Percentiles rank a stretch among this genome's conserved stretches.
Evolutionary conservation across 1,140 invertebrate species (phyloP).

Genomic region (Drosophila busckii): DNA sequence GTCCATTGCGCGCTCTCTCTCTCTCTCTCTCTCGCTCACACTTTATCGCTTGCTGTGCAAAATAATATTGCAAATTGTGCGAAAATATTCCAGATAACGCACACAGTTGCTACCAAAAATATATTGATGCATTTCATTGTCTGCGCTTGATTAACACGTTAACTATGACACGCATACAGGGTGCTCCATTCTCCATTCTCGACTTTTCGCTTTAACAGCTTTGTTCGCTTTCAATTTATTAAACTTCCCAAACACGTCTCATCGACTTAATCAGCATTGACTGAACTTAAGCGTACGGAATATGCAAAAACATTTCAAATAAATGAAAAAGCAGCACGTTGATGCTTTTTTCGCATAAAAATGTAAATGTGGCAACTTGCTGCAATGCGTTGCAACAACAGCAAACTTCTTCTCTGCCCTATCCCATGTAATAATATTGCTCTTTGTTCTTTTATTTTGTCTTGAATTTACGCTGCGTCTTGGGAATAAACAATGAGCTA

Average conservation of each 20-base stretch:
- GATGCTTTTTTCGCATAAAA: conserved; percentile 39
- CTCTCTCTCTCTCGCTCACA: conserved; percentile 1
- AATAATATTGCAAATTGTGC: conserved; percentile 70
- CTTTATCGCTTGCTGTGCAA: conserved; percentile 40
- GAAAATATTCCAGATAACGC: conserved; percentile 54
- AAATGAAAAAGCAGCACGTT: conserved; percentile 34
- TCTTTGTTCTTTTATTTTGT: too few species aligned
- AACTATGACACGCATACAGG: too few species aligned
- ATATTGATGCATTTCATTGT: conserved; percentile 10
- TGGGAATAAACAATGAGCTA: too few species aligned
- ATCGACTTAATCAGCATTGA: conserved; percentile 54
- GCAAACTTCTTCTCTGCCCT: too few species aligned
- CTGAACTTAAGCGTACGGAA: conserved; percentile 16
- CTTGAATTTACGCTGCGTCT: too few species aligned
- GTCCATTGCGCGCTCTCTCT: conserved; percentile 41
- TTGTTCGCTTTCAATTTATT: conserved; percentile 35
- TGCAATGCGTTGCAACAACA: conserved; percentile 18
- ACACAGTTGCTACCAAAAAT: too few species aligned
- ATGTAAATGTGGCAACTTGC: conserved; percentile 56
- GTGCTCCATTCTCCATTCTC: neutral
- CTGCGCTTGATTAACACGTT: conserved; percentile 30
- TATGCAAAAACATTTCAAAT: conserved; percentile 29
- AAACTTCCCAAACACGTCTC: conserved; percentile 55
- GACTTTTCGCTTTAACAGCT: conserved; percentile 4
- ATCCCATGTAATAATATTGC: too few species aligned